Evolutionary conservation across 2,797 vertebrate species (phyloP), one percentile per base, ranked within the genome.

Genomic region (Xenentodon cancila): DNA sequence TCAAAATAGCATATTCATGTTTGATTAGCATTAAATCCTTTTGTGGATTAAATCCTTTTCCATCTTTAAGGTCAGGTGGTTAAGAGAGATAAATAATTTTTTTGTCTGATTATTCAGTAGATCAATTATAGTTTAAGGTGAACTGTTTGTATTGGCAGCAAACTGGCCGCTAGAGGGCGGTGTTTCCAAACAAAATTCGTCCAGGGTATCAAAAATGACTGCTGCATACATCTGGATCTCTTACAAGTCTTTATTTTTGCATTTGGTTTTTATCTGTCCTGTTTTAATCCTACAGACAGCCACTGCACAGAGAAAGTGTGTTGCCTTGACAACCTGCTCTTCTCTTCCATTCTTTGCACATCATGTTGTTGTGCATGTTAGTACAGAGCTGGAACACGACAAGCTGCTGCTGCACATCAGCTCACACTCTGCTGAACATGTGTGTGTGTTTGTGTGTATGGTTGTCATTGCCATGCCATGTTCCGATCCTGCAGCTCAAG

Each of bases 301-400:
- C 19, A 4, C 42, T 0, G 54, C n/a, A 2, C 48, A 55, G 56
- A 71, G 69, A 0, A 20, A 75, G 49, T 13, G 4, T 59, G 73
- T 79, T 63, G 20, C 61, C 43, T 63, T 79, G 79, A 80, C 84
- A 64, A 79, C 68, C 73, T 1, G 9, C 68, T 72, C 74, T 44
- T 53, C 11, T 63, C 77, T 77, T 81, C 84, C 49, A 44, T 22
- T 16, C 75, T 21, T 22, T 75, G 68, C 76, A 62, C 80, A 77
- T 84, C 73, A 59, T 20, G 64, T 59, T 71, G 72, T 84, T 71
- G 53, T 76, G 80, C 70, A 79, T 65, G 77, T 84, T 85, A 83
- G 84, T 84, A 86, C 13, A 7, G 60, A 52, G 63, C 54, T 21
- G 58, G 59, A 73, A 77, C 80, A 79, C 62, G 75, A 61, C 50